A percentile compares a stretch with the other conserved stretches of the same genome.
Evolutionary conservation across 2,113 vertebrate genomes (phyloP).

Genomic region (Corythornis cristatus): DNA sequence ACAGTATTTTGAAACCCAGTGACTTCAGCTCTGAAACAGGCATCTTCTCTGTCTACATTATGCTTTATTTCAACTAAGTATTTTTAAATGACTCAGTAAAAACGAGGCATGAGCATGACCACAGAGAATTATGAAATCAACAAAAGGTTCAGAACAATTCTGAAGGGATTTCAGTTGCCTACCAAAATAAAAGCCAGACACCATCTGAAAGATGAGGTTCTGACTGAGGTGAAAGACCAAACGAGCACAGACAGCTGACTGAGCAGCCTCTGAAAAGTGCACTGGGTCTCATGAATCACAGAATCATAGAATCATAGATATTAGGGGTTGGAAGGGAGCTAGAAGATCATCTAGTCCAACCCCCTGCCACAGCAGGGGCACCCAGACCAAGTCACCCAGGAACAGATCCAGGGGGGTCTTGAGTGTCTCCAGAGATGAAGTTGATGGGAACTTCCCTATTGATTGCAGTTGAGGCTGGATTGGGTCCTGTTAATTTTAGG

Average conservation of each 20-base stretch:
- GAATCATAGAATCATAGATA: too few species aligned
- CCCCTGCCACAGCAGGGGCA: too few species aligned
- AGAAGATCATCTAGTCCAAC: too few species aligned
- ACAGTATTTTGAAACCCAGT: conserved; percentile 47
- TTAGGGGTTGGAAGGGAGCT: too few species aligned
- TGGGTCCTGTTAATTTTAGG: conserved; percentile 19
- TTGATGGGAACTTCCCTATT: conserved; percentile 14
- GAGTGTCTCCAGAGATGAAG: not conserved
- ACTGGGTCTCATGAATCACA: not conserved
- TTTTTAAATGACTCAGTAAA: conserved; percentile 66
- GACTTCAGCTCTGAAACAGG: conserved; percentile 44
- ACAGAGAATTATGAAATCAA: conserved; percentile 65
- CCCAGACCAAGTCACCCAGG: too few species aligned
- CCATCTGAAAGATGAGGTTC: not conserved
- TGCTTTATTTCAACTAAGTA: conserved; percentile 46
- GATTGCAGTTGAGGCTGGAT: not conserved
- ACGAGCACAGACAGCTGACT: not conserved
- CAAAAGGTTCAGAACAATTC: conserved; percentile 56
- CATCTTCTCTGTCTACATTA: conserved; percentile 44
- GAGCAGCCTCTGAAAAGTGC: not conserved
- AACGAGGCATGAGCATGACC: conserved; percentile 57
- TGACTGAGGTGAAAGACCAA: not conserved
- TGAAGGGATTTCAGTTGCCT: conserved; percentile 47
- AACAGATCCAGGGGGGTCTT: too few species aligned
- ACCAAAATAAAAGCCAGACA: conserved; percentile 64